These are phyloP conservation scores for Bucco capensis DNA, from an alignment of 2,113 vertebrate genomes.

Conservation along the genomic window DNA sequence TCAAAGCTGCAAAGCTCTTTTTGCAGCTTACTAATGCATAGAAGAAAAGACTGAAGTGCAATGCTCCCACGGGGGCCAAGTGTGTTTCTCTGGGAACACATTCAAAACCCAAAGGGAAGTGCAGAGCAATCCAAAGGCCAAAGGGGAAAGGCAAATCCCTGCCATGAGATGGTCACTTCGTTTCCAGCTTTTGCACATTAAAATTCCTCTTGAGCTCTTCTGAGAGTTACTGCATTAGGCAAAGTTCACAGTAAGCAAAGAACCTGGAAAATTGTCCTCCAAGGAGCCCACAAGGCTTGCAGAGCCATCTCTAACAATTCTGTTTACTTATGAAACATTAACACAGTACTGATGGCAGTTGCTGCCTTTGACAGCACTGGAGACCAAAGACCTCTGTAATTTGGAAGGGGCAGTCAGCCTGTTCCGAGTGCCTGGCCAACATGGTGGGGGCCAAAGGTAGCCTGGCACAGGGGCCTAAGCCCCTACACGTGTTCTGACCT, in stretches of 20 bases:
- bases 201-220: not conserved
- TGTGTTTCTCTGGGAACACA: not conserved
- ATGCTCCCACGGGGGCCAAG: not conserved
- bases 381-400: not conserved
- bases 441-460: not conserved
- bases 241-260: not conserved
- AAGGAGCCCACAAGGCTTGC: not conserved
- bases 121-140: not conserved
- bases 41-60: not conserved
- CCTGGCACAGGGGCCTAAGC: fast-evolving
- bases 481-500: fast-evolving
- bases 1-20: conserved; percentile 46
- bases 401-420: fast-evolving
- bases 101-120: conserved; percentile 16
- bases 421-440: fast-evolving
- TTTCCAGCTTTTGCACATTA: not conserved
- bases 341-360: not conserved
- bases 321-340: not conserved
- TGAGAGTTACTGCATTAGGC: not conserved
- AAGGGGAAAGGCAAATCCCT: not conserved
- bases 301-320: not conserved
- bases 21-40: conserved; percentile 31
- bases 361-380: not conserved
- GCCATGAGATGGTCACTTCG: not conserved
- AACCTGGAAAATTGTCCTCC: not conserved